Conservation (phyloP, 1,140 invertebrate genomes). For the Dinoponera quadriceps region DNA sequence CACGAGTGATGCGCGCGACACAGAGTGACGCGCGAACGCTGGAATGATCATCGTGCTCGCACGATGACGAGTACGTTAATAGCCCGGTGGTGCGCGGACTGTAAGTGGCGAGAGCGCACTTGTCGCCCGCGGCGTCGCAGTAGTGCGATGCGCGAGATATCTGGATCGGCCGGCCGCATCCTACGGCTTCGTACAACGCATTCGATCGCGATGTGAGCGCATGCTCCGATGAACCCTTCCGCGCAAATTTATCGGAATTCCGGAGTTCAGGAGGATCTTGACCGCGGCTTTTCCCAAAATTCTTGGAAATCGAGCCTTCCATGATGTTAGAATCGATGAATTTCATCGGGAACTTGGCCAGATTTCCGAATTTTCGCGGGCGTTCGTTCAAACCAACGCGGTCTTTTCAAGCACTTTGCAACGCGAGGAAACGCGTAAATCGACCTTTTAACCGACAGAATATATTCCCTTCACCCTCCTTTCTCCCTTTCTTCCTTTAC, state of each 20-base stretch:
- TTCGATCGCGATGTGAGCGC: no score
- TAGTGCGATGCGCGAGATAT: background rate
- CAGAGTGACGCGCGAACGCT: slow-evolving; percentile 15
- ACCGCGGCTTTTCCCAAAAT: no score
- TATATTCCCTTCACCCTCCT: no score
- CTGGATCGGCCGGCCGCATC: no score
- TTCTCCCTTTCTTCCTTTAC: background rate
- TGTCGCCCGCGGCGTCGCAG: slow-evolving; percentile 21
- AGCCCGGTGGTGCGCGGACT: slow-evolving; percentile 2
- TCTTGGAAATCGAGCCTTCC: no score
- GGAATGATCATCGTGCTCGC: slow-evolving; percentile 35
- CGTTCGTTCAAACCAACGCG: background rate
- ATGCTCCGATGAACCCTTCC: no score
- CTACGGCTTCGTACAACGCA: no score
- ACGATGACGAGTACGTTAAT: slow-evolving; percentile 31
- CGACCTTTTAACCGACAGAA: background rate
- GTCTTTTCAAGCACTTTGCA: background rate
- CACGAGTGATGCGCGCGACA: background rate
- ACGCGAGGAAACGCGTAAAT: slow-evolving; percentile 7
- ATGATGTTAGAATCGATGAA: no score
- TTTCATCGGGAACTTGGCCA: no score
- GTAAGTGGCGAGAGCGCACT: slow-evolving; percentile 16
- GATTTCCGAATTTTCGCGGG: no score
- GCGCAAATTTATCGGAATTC: no score
- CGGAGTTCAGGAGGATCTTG: no score